Conservation (phyloP, 2,113 vertebrate species). For the Herpailurus yagouaroundi region DNA sequence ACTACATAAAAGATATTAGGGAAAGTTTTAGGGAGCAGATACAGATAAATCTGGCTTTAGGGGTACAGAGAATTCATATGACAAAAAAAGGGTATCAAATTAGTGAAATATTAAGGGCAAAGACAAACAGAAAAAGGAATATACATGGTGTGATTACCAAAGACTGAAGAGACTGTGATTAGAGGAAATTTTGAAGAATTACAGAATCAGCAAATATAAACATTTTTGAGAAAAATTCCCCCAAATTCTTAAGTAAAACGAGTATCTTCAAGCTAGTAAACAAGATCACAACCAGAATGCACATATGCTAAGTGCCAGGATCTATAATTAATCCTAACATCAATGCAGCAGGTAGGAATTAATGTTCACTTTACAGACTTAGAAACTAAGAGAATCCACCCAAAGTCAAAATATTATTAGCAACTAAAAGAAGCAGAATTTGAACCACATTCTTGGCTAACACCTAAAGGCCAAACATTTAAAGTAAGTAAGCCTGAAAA, state of each 20-base stretch:
- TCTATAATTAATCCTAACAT: not conserved
- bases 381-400: not conserved
- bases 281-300: not conserved
- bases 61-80: not conserved
- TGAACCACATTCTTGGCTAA: not conserved
- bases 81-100: not conserved
- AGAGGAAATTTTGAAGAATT: conserved; percentile 25
- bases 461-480: not conserved
- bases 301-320: not conserved
- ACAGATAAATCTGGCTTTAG: not conserved
- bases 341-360: not conserved
- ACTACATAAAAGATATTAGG: not conserved
- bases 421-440: not conserved
- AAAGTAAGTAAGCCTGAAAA: not conserved
- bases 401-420: not conserved
- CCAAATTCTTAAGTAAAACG: conserved; percentile 33
- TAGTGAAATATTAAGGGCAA: not conserved
- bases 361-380: not conserved
- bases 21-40: not conserved
- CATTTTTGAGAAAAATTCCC: not conserved
- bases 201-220: conserved; percentile 28
- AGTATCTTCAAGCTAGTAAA: not conserved
- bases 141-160: not conserved
- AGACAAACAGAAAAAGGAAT: not conserved
- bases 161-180: not conserved